Conservation (phyloP, 2,888 invertebrate genomes). For the Scelioninae gen. 1 region DNA sequence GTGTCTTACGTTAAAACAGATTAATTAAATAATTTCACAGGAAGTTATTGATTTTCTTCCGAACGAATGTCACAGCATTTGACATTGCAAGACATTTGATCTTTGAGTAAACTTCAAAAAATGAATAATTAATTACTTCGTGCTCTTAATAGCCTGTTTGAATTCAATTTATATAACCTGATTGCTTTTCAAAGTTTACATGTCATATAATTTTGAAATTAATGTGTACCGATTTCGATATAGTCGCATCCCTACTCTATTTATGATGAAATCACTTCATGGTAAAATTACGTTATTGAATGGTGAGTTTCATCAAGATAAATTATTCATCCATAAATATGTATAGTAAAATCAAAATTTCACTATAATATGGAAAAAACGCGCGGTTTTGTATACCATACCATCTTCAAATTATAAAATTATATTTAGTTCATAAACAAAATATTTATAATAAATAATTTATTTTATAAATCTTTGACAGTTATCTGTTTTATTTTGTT, state of each 20-base stretch:
- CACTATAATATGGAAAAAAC: neutral
- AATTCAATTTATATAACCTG: conserved; percentile 16
- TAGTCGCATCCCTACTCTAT: conserved; percentile 12
- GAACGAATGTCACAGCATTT: neutral
- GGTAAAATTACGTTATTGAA: conserved; percentile 28
- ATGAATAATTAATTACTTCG: conserved; percentile 3
- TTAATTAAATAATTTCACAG: neutral
- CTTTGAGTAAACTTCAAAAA: neutral
- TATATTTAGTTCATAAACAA: too few species aligned
- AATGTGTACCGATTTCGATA: conserved; percentile 18
- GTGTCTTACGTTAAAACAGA: too few species aligned
- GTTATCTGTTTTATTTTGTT: too few species aligned
- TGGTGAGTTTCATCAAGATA: neutral
- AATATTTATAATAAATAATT: too few species aligned
- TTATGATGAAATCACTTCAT: conserved; percentile 20
- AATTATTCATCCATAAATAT: neutral
- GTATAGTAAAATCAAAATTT: neutral
- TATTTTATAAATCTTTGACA: too few species aligned
- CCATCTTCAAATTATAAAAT: too few species aligned
- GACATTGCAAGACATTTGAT: neutral
- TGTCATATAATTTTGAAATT: conserved; percentile 36
- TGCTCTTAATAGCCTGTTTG: conserved; percentile 11
- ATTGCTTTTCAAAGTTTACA: conserved; percentile 30
- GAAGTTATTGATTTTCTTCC: neutral
- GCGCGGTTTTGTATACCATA: too few species aligned